Evolutionary conservation across 2,797 vertebrate genomes (phyloP).

Genomic region (Micropoecilia bifurca): DNA sequence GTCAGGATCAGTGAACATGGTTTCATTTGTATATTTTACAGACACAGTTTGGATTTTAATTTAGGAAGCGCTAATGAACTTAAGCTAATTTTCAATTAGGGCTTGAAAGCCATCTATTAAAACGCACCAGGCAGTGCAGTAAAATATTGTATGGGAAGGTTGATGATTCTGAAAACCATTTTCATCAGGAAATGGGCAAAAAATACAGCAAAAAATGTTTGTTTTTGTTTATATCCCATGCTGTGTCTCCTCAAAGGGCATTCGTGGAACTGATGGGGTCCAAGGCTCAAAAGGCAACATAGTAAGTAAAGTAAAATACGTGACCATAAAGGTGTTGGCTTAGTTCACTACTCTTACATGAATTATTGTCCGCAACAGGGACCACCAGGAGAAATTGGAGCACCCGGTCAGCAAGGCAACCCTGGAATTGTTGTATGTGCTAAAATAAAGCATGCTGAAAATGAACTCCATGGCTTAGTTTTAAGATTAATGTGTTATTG

Average conservation of each 20-base stretch:
- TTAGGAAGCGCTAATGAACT: slow-evolving; percentile 23
- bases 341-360: background rate
- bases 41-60: slow-evolving; percentile 6
- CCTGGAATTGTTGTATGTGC: slow-evolving; percentile 89
- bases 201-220: background rate
- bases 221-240: slow-evolving; percentile 1
- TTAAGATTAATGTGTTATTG: slow-evolving; percentile 26
- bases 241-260: slow-evolving; percentile 81
- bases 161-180: background rate
- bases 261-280: slow-evolving; percentile 91
- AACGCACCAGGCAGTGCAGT: background rate
- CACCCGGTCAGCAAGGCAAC: slow-evolving; percentile 95
- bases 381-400: slow-evolving; percentile 88
- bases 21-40: slow-evolving; percentile 19
- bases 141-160: background rate
- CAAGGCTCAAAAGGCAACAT: slow-evolving; percentile 93
- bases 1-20: slow-evolving; percentile 1
- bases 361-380: slow-evolving; percentile 78
- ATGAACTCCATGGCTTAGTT: background rate
- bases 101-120: background rate
- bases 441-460: background rate
- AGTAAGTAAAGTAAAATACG: slow-evolving; percentile 76
- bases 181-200: slow-evolving; percentile 5
- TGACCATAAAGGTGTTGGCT: background rate
- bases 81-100: background rate